Base-by-base conservation (phyloP, 2,888 invertebrate genomes). In the Oligia fasciuncula region DNA sequence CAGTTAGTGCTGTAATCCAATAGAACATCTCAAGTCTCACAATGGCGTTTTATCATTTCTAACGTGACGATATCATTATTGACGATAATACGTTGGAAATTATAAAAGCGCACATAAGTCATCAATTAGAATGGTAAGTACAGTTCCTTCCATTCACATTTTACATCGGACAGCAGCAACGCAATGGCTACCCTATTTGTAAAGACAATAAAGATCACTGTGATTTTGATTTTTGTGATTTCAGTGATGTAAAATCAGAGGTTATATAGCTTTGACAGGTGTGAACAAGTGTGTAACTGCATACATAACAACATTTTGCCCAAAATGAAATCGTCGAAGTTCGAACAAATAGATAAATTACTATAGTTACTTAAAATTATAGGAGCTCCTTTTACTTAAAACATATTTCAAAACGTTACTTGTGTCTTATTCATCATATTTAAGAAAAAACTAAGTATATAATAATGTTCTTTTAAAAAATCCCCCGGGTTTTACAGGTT, bases 401-500 rank as follows among this genome's bases (percentile, higher is more conserved):
- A 35, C 51, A 29, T 23, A 23, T 23, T 23, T 23, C 4, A 60
- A n/a, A n/a, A 60, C 6, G 29, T 62, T 29, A 14, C 14, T 6
- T 29, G 19, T 43, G 14, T 67, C n/a, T n/a, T 46, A n/a, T 17
- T 67, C 9, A 67, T 43, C 4, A n/a, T 68, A 29, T 46, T 46
- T 49, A 14, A 17, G 5, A 68, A 49, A 35, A 4, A 51, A 51
- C 4, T 17, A 29, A 29, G 29, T 29, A 19, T 19, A 9, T 35
- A 76, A 54, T 6, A 54, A 14, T 49, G 6, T 17, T 1, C 17
- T 35, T 51, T 60, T 43, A 49, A 29, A 57, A n/a, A 14, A 35
- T n/a, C 57, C 4, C 17, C 29, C 29, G 29, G 29, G 74, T 75
- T 43, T 78, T 91, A 4, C 96, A 97, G 96, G 97, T 95, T 97